These are phyloP conservation scores for Podabrus alpinus DNA, from an alignment of 2,888 invertebrate species.

Conservation along the genomic window DNA sequence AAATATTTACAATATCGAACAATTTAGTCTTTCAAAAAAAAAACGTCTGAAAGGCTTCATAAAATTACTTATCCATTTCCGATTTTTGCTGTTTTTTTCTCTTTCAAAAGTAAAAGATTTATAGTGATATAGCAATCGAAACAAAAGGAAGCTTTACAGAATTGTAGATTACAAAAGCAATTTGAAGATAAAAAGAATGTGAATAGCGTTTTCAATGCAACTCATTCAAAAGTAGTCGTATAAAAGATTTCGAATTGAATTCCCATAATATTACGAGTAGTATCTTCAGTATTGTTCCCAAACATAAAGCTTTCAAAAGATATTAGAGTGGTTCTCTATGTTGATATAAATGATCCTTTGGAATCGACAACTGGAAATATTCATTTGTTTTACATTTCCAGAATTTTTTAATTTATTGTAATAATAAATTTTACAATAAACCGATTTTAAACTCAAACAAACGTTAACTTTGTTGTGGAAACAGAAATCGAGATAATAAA, in stretches of 20 bases:
- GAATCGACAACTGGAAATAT: slow-evolving; percentile 27
- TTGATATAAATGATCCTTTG: slow-evolving; percentile 30
- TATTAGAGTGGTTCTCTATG: slow-evolving; percentile 31
- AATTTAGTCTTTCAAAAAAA: not conserved
- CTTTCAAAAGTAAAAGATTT: not conserved
- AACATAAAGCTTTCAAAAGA: slow-evolving; percentile 34
- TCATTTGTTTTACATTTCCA: slow-evolving; percentile 20
- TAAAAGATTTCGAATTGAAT: slow-evolving; percentile 30
- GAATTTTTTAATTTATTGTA: not conserved
- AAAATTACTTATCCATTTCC: not conserved
- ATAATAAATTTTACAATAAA: not conserved
- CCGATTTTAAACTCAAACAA: not conserved
- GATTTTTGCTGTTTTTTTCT: not conserved
- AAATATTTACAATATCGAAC: not conserved
- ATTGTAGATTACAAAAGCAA: slow-evolving; percentile 31
- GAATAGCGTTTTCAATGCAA: slow-evolving; percentile 29
- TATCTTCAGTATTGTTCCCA: slow-evolving; percentile 33
- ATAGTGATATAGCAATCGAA: slow-evolving; percentile 6
- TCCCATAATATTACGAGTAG: slow-evolving; percentile 32
- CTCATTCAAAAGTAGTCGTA: slow-evolving; percentile 30
- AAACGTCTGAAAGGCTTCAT: not conserved
- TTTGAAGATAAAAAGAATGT: slow-evolving; percentile 28
- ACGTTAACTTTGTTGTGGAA: not conserved
- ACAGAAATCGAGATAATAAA: not conserved
- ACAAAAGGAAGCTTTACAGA: slow-evolving; percentile 20